Evolutionary conservation across 2,888 invertebrate species (phyloP), one percentile per base, ranked within the genome.

Genomic region (Drosophila kokeensis): DNA sequence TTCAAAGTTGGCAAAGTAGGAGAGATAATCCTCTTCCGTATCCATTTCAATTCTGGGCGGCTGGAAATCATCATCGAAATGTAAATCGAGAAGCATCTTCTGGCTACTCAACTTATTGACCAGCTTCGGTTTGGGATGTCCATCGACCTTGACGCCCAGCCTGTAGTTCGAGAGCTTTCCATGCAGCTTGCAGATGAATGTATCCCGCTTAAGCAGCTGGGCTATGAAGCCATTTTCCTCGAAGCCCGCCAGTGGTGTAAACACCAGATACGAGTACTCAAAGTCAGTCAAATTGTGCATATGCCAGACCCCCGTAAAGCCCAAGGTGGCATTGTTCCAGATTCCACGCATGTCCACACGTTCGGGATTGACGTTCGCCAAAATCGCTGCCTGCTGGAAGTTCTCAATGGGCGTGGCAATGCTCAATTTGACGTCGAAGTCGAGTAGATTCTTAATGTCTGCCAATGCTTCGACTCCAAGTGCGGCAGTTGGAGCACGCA

Each of bases 221-320:
- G 95, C 94, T 1, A 96, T 95, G 11, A 96, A 93, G 0, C 97
- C 97, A 84, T 96, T 97, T 89, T 97, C 96, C 87, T 96, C 95
- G 78, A 97, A 96, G 6, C 96, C 96, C 83, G 95, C 95, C n/a
- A 97, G 92, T 0, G 97, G 97, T 0, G 97, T 96, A 89, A 95
- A 96, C 48, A 97, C 93, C 80, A 96, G 95, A 92, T 96, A 97
- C 0, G 96, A 94, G 92, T 97, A 97, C 75, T 97, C 96, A 76
- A 97, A 96, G 92, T 97, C 95, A 15, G 95, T 94, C 24, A 95
- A 91, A 55, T 94, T 94, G 0, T 76, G 64, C 78, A 87, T 88
- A 32, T 91, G 95, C 96, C 97, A 97, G 49, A 96, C 95, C 49
- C 97, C 97, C 0, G 95, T 95, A 91, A 97, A 96, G 11, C 97